Base-by-base conservation (phyloP, 30 jellyfish, hydroid and myxozoan genomes). In the Calvadosia cruxmelitensis region DNA sequence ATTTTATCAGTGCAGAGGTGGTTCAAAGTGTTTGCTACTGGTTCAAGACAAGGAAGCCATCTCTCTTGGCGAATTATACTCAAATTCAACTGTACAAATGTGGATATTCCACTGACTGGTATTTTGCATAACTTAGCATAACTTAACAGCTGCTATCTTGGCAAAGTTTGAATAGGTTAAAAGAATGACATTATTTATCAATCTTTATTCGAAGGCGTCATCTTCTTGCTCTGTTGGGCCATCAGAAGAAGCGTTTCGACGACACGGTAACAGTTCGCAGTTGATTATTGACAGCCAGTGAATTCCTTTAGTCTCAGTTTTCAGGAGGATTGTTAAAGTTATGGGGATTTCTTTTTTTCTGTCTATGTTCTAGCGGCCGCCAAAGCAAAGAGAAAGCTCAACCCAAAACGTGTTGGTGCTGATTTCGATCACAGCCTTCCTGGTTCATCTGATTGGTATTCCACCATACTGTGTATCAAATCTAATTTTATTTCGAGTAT, bases 381-480 rank as follows among this genome's bases (percentile, higher is more conserved):
- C 49, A 68, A 64, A 64, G 73, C 68, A 31, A 69, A 68, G 67
- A 69, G 68, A 49, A 74, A 63, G 30, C 34, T 81, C 12, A 79
- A 70, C 12, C 50, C 83, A 13, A 86, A 75, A 32, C 53, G 91
- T 13, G 96, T 86, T 65, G 96, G 96, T 33, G 92, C 83, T 5
- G 80, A 86, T 63, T 86, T 86, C 73, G 94, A 86, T 62, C 96
- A 80, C 68, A 23, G 75, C 5, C 65, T 71, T 13, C 74, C 30
- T 31, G 76, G 68, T 23, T 16, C 76, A 32, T 90, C 69, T 27
- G 75, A 80, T 32, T 69, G 92, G 82, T 81, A 57, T 1, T 74
- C 57, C 51, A n/a, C n/a, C n/a, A n/a, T n/a, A n/a, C n/a, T n/a
- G n/a, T n/a, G n/a, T n/a, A n/a, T n/a, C n/a, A n/a, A n/a, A n/a